Conservation (phyloP, 1,140 invertebrate species). For the Belonocnema kinseyi region DNA sequence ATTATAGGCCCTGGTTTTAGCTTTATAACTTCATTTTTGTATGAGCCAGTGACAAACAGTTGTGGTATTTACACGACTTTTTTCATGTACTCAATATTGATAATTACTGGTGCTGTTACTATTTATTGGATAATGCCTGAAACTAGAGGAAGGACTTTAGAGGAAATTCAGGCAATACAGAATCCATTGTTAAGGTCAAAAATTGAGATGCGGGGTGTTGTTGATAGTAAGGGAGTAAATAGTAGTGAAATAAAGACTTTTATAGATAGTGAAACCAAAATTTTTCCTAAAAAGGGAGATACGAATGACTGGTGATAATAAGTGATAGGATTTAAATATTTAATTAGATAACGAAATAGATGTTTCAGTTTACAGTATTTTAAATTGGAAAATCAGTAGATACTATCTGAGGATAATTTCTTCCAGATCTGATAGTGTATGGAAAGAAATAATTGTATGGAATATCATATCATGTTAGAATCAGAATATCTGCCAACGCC, state of each 20-base stretch:
- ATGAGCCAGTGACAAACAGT: conserved; percentile 3
- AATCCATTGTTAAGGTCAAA: conserved; percentile 1
- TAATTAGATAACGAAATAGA: not conserved
- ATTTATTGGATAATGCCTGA: conserved; percentile 19
- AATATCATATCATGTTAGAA: no score
- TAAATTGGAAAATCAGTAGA: not conserved
- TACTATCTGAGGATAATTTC: not conserved
- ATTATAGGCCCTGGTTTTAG: conserved; percentile 15
- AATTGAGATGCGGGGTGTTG: not conserved
- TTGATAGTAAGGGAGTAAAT: not conserved
- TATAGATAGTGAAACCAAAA: not conserved
- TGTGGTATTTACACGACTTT: conserved; percentile 10
- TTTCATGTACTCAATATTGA: not conserved
- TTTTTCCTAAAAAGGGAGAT: not conserved
- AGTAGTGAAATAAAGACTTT: conserved; percentile 11
- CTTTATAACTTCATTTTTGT: not conserved
- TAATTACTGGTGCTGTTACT: not conserved
- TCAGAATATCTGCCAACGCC: no score
- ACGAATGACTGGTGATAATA: not conserved
- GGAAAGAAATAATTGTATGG: not conserved
- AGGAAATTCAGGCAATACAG: conserved; percentile 1
- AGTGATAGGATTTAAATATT: not conserved
- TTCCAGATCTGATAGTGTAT: not conserved
- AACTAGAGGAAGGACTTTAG: conserved; percentile 14
- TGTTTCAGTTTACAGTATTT: conserved; percentile 3